These are phyloP conservation scores for Trichonephila inaurata DNA, from an alignment of 1,140 invertebrate genomes.

Conservation along the genomic window DNA sequence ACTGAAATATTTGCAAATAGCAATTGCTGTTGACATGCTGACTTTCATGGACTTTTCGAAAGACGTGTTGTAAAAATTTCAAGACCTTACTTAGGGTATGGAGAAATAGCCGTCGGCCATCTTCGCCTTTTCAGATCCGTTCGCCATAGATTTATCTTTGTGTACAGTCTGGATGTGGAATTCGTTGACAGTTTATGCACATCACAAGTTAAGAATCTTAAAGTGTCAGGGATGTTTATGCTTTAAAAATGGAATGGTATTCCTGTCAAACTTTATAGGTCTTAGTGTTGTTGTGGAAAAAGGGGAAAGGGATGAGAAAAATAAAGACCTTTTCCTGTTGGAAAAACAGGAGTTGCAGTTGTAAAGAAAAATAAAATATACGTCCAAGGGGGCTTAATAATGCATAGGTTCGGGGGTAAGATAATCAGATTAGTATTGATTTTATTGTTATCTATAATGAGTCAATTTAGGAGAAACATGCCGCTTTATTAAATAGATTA, in stretches of 20 bases:
- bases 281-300: conserved; percentile 19
- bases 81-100: conserved; percentile 43
- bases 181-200: conserved; percentile 70
- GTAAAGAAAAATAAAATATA: not conserved
- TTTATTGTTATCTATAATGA: too few relatives aligned
- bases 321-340: not conserved
- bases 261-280: conserved; percentile 60
- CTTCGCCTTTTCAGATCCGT: conserved; percentile 21
- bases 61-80: conserved; percentile 71
- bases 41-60: conserved; percentile 70
- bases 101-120: conserved; percentile 52
- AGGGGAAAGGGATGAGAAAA: not conserved
- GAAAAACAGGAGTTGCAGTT: not conserved
- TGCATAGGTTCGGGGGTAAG: not conserved
- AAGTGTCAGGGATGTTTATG: conserved; percentile 72
- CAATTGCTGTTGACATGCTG: conserved; percentile 75
- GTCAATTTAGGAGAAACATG: too few relatives aligned
- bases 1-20: conserved; percentile 73
- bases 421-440: not conserved
- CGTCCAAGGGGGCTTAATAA: not conserved
- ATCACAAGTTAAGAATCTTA: conserved; percentile 73
- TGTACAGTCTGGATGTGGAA: conserved; percentile 1
- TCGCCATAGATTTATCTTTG: conserved; percentile 70
- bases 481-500: too few relatives aligned
- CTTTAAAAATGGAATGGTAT: conserved; percentile 51